Percentiles rank a stretch among this genome's conserved stretches.
phyloP scores from a whole-genome alignment of 1,140 invertebrate species.

The Drosophila nigromelanica region DNA sequence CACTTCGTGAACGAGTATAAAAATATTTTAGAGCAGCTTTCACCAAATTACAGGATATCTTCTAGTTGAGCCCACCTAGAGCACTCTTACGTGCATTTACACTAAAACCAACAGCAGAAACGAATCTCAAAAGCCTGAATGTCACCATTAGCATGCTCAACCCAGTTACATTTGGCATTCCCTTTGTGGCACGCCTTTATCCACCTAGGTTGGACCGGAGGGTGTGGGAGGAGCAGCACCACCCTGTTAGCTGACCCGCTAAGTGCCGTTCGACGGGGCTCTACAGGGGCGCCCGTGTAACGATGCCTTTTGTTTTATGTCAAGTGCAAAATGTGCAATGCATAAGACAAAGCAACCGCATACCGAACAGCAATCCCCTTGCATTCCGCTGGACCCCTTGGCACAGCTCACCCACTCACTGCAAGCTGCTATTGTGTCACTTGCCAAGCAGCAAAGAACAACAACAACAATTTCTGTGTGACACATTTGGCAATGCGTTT shows the following conservation, averaged over 20 bases:
- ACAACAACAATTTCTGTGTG: slow-evolving; percentile 61
- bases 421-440: slow-evolving; percentile 58
- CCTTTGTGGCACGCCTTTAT: slow-evolving; percentile 52
- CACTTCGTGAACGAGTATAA: too few species aligned
- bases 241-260: slow-evolving; percentile 50
- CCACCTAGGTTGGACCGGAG: slow-evolving; percentile 21
- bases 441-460: slow-evolving; percentile 43
- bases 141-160: slow-evolving; percentile 71
- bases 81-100: not conserved
- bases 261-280: slow-evolving; percentile 64
- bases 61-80: too few species aligned
- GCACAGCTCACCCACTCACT: not conserved
- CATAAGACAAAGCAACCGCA: slow-evolving; percentile 71
- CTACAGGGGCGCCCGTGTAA: slow-evolving; percentile 13
- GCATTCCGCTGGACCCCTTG: not conserved
- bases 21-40: too few species aligned
- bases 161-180: slow-evolving; percentile 58
- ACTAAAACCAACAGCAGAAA: not conserved
- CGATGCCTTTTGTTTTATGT: slow-evolving; percentile 57
- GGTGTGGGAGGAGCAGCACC: not conserved
- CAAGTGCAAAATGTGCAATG: slow-evolving; percentile 79
- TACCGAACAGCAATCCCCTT: slow-evolving; percentile 19
- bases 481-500: slow-evolving; percentile 81
- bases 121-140: slow-evolving; percentile 55
- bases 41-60: not conserved